phyloP scores from a whole-genome alignment of 2,888 invertebrate genomes.

The Phragmatobia fuliginosa region DNA sequence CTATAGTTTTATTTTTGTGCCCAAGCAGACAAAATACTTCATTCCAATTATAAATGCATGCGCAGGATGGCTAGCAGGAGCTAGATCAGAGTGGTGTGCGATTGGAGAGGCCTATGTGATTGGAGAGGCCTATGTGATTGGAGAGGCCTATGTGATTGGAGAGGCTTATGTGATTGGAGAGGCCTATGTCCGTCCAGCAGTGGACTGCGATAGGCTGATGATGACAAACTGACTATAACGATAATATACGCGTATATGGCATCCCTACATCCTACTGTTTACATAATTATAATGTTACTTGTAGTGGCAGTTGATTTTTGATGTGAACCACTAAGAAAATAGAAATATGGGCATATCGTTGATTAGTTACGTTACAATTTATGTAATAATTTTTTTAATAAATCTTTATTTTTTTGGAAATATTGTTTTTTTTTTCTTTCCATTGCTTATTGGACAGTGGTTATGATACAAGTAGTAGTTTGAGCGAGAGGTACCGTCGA shows the following conservation, averaged over 20 bases:
- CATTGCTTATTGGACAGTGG: neutral
- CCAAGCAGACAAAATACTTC: neutral
- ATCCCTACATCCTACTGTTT: no score
- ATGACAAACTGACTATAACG: no score
- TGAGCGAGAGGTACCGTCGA: no score
- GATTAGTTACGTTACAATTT: conserved; percentile 15
- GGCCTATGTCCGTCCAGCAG: no score
- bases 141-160: no score
- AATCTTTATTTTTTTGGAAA: conserved; percentile 18
- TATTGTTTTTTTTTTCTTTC: conserved; percentile 11
- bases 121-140: no score
- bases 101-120: no score
- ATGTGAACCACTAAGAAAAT: conserved; percentile 2
- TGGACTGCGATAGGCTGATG: no score
- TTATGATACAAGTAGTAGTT: neutral
- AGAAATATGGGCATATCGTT: conserved; percentile 11
- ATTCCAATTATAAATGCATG: neutral
- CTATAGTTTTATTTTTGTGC: neutral
- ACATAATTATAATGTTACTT: neutral
- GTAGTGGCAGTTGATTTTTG: neutral
- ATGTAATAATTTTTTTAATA: conserved; percentile 17
- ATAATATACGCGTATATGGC: neutral
- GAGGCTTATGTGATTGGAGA: no score
- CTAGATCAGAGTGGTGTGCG: no score
- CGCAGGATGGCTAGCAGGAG: no score